Evolutionary conservation across 2,888 invertebrate genomes (phyloP), one percentile per base, ranked within the genome.

Genomic region (Ectemnius lituratus): DNA sequence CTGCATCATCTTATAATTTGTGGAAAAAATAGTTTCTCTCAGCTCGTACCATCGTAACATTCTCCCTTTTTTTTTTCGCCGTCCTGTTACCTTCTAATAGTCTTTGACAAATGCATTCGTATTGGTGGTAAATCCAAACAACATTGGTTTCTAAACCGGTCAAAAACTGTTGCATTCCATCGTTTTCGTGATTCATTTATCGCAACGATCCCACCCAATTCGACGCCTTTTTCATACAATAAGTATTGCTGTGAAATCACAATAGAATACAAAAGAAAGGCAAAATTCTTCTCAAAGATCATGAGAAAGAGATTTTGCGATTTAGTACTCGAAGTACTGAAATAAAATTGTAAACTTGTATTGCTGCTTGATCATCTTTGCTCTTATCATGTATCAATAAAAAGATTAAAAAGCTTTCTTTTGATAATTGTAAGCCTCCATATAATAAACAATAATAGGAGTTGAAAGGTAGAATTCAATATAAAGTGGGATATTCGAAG

Each of bases 21-120:
- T 59, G 62, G 58, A 67, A 81, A 80, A 82, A 79, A 80, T 82
- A 80, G 67, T 73, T 70, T 79, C 57, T 79, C 59, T 65, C 28
- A 74, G 49, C 18, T 27, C 58, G 8, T 62, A 45, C 59, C 18
- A 49, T 71, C 52, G 66, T 70, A 70, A 67, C 70, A 66, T 62
- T 70, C 46, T 57, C 37, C 16, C 60, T 69, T 67, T 60, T 61
- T 64, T 64, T 71, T 64, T 62, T 71, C 20, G 23, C 65, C 52
- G 20, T 52, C 68, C 56, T 28, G 46, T 49, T 27, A 59, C 72
- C 20, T 63, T 63, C 60, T n/a, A 71, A 73, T 75, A 67, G 74
- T 63, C 75, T 76, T 67, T 57, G 73, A 68, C 85, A 87, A 86
- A 83, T 86, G 86, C 85, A 79, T 69, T 76, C 83, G 88, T 88